phyloP scores from a whole-genome alignment of 1,140 invertebrate species.

The Periplaneta americana region DNA sequence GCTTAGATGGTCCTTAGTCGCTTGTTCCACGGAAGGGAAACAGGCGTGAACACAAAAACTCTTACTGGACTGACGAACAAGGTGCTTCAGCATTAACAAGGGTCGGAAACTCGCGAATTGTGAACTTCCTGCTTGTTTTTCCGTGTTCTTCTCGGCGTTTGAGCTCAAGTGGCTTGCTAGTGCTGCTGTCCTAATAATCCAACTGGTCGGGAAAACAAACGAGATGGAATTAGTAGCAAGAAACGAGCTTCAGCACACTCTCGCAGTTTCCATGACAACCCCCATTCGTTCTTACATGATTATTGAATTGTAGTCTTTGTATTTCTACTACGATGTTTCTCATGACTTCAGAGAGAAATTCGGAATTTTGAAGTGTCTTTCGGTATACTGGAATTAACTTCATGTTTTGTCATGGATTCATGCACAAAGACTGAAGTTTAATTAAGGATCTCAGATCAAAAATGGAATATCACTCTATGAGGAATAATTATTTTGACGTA shows the following conservation, averaged over 20 bases:
- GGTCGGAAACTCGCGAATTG: not conserved
- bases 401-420: too few species aligned
- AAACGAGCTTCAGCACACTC: not conserved
- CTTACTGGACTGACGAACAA: not conserved
- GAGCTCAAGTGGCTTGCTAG: not conserved
- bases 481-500: too few species aligned
- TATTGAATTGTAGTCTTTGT: not conserved
- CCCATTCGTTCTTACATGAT: not conserved
- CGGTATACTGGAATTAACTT: too few species aligned
- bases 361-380: too few species aligned
- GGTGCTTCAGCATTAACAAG: not conserved
- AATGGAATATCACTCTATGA: too few species aligned
- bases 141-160: not conserved
- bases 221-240: not conserved
- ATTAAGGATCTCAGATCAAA: too few species aligned
- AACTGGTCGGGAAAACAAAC: not conserved
- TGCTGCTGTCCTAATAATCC: not conserved
- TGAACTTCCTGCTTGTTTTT: not conserved
- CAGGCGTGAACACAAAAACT: not conserved
- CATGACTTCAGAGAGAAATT: too few species aligned
- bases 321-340: not conserved
- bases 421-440: too few species aligned
- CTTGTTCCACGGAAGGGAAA: not conserved
- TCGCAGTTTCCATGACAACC: not conserved
- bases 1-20: not conserved